Evolutionary conservation across 2,888 invertebrate species (phyloP).

Genomic region (Dryobota labecula): DNA sequence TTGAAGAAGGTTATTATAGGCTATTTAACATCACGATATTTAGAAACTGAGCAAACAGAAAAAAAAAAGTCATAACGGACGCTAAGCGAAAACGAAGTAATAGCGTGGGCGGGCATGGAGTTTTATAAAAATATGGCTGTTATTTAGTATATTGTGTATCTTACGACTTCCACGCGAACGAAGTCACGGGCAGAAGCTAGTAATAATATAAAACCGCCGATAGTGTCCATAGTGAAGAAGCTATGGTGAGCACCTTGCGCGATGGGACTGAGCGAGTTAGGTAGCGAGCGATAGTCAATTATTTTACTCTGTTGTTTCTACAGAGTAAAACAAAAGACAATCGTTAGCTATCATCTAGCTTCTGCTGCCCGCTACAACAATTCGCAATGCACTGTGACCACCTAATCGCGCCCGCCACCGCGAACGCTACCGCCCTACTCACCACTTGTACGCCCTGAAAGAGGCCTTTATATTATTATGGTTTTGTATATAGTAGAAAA

Average conservation of each 20-base stretch:
- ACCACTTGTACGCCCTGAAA: too few species aligned
- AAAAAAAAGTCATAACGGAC: too few species aligned
- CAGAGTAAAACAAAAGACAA: not conserved
- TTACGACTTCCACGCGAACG: not conserved
- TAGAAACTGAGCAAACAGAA: too few species aligned
- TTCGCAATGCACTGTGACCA: too few species aligned
- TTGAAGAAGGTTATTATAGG: not conserved
- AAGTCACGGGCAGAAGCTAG: too few species aligned
- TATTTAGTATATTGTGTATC: not conserved
- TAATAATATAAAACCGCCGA: not conserved
- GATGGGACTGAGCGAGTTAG: not conserved
- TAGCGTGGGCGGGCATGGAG: not conserved
- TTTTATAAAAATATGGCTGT: not conserved
- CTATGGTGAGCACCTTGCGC: not conserved
- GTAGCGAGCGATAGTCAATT: not conserved
- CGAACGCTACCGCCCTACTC: not conserved
- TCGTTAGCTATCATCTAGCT: not conserved
- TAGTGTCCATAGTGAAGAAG: not conserved
- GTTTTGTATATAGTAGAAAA: slow-evolving; percentile 43
- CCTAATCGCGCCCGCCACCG: not conserved
- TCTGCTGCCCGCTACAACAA: not conserved
- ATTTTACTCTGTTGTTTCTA: not conserved
- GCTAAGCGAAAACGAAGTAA: not conserved
- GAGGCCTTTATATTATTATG: slow-evolving; percentile 30
- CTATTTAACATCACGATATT: too few species aligned